phyloP scores from a whole-genome alignment of 2,113 vertebrate genomes.

The Cyprinodon brontotheroides region DNA sequence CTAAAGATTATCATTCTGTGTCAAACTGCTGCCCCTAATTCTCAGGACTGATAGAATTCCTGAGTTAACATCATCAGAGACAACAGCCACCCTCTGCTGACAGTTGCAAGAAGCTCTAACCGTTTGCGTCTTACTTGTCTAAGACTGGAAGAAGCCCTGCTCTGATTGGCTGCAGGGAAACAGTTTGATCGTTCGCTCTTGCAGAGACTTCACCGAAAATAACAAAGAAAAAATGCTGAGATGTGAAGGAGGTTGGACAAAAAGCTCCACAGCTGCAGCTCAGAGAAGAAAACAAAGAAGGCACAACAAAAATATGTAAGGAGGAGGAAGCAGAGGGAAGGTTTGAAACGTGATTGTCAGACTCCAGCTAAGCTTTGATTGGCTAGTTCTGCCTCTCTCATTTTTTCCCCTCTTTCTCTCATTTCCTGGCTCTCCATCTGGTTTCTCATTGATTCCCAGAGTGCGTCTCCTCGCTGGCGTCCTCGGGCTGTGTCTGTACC shows the following conservation, averaged over 20 bases:
- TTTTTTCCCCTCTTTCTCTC: slow-evolving; percentile 49
- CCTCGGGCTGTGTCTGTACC: slow-evolving; percentile 36
- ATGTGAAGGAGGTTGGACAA: slow-evolving; percentile 31
- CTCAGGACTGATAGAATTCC: slow-evolving; percentile 11
- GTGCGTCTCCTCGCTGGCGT: slow-evolving; percentile 30
- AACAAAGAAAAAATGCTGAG: slow-evolving; percentile 20
- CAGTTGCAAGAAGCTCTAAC: slow-evolving; percentile 21
- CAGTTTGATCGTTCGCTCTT: slow-evolving; percentile 37
- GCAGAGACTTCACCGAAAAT: slow-evolving; percentile 20
- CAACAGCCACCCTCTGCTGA: slow-evolving; percentile 14
- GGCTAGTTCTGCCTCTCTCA: slow-evolving; percentile 74
- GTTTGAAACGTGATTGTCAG: slow-evolving; percentile 94
- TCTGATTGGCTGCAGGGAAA: slow-evolving; percentile 63
- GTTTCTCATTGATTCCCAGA: slow-evolving; percentile 67
- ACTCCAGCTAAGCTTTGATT: slow-evolving; percentile 92
- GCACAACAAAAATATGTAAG: slow-evolving; percentile 60
- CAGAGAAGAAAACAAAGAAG: slow-evolving; percentile 54
- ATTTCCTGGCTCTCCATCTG: slow-evolving; percentile 69
- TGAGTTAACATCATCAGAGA: slow-evolving; percentile 17
- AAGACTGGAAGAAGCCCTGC: slow-evolving; percentile 33
- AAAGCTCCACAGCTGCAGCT: slow-evolving; percentile 48
- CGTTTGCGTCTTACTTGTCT: slow-evolving; percentile 28
- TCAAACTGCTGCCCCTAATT: slow-evolving; percentile 23
- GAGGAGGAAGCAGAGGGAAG: slow-evolving; percentile 77
- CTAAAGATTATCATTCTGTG: slow-evolving; percentile 5